A percentile compares a stretch with the other conserved stretches of the same genome.
phyloP scores from a whole-genome alignment of 2,888 invertebrate species.

The Chorisops tibialis region DNA sequence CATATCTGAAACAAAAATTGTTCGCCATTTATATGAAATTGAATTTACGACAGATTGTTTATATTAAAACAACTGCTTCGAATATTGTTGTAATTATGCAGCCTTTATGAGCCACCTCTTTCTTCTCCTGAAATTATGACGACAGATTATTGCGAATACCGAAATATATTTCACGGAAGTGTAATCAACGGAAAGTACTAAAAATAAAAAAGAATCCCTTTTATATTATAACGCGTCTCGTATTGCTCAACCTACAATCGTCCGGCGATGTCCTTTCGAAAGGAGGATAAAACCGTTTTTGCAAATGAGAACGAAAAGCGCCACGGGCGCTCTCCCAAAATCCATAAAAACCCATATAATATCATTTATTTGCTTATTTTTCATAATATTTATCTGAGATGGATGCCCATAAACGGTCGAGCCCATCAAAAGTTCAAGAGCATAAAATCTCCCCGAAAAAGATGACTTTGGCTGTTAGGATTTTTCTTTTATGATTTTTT shows the following conservation, averaged over 20 bases:
- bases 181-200: slow-evolving; percentile 17
- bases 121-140: slow-evolving; percentile 12
- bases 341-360: slow-evolving; percentile 30
- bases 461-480: slow-evolving; percentile 29
- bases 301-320: slow-evolving; percentile 24
- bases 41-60: no score
- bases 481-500: slow-evolving; percentile 32
- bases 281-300: slow-evolving; percentile 12
- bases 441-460: slow-evolving; percentile 31
- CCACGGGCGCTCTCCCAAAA: slow-evolving; percentile 20
- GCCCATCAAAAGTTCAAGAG: slow-evolving; percentile 19
- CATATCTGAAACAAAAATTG: no score
- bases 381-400: slow-evolving; percentile 34
- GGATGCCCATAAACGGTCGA: slow-evolving; percentile 27
- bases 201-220: slow-evolving; percentile 20
- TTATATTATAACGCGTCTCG: slow-evolving; percentile 1
- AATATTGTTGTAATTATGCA: slow-evolving; percentile 14
- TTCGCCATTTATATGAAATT: no score
- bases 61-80: no score
- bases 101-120: slow-evolving; percentile 13
- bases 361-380: slow-evolving; percentile 34
- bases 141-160: slow-evolving; percentile 3
- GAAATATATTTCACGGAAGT: slow-evolving; percentile 22
- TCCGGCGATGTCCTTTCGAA: no score
- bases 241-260: background rate